A percentile compares a stretch with the other conserved stretches of the same genome.
Evolutionary conservation across 2,113 vertebrate species (phyloP).

Genomic region (Hydrolagus affinis): DNA sequence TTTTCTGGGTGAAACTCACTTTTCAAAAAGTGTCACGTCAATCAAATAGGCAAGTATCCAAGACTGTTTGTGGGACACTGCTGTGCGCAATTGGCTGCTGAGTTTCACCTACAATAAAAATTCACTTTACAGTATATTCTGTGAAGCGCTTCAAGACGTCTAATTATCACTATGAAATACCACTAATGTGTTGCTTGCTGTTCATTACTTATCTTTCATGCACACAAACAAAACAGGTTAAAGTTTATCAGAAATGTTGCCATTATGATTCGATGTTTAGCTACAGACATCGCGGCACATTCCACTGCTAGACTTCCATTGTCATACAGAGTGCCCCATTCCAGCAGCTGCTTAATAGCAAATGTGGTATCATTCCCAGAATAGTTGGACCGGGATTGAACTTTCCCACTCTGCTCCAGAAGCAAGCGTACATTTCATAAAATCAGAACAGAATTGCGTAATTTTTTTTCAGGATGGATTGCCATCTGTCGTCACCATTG

Average conservation of each 20-base stretch:
- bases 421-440: not conserved
- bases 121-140: no score
- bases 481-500: not conserved
- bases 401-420: not conserved
- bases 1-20: no score
- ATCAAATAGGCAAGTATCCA: no score
- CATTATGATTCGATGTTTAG: not conserved
- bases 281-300: not conserved
- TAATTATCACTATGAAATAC: not conserved
- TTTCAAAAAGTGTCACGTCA: no score
- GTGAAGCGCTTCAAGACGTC: no score
- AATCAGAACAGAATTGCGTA: not conserved
- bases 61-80: no score
- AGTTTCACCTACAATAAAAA: no score
- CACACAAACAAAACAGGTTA: not conserved
- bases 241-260: no score
- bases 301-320: not conserved
- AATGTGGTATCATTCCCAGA: not conserved
- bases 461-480: not conserved
- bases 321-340: not conserved
- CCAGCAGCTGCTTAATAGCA: not conserved
- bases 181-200: not conserved
- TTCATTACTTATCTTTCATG: not conserved
- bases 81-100: no score
- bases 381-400: not conserved